A percentile compares a stretch with the other conserved stretches of the same genome.
Conservation (phyloP, 2,797 vertebrate species). For the Cynodonichthys magdalenae region DNA sequence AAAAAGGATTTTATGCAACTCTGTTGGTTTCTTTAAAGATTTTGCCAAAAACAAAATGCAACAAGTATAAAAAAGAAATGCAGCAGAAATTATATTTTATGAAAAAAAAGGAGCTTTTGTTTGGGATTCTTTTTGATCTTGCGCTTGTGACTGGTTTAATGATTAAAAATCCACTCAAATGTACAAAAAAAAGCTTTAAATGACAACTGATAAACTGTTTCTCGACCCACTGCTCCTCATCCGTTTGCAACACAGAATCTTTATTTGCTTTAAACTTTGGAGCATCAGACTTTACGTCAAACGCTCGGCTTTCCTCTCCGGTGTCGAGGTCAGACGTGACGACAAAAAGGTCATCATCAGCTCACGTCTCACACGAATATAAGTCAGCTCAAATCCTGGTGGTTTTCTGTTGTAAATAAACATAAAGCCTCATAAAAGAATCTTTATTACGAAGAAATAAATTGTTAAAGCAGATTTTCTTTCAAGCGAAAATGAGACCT, state of each 20-base stretch:
- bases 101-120: neutral
- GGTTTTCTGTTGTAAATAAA: too few species aligned
- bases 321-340: neutral
- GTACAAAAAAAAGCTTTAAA: too few species aligned
- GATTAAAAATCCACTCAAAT: too few species aligned
- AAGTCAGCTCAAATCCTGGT: too few species aligned
- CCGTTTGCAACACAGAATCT: too few species aligned
- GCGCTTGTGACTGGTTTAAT: too few species aligned
- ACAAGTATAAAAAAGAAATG: neutral
- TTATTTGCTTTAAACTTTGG: neutral
- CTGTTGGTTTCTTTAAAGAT: neutral
- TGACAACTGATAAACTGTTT: too few species aligned
- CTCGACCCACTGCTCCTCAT: too few species aligned
- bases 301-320: neutral
- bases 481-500: neutral
- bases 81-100: neutral
- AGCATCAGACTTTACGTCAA: neutral
- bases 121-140: too few species aligned
- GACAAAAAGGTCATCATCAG: slow-evolving; percentile 4
- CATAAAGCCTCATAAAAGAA: too few species aligned
- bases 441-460: neutral
- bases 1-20: too few species aligned
- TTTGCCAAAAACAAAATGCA: neutral
- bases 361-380: neutral
- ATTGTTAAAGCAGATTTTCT: neutral